These are phyloP conservation scores for Strix uralensis DNA, from an alignment of 2,113 vertebrate genomes.

Conservation along the genomic window DNA sequence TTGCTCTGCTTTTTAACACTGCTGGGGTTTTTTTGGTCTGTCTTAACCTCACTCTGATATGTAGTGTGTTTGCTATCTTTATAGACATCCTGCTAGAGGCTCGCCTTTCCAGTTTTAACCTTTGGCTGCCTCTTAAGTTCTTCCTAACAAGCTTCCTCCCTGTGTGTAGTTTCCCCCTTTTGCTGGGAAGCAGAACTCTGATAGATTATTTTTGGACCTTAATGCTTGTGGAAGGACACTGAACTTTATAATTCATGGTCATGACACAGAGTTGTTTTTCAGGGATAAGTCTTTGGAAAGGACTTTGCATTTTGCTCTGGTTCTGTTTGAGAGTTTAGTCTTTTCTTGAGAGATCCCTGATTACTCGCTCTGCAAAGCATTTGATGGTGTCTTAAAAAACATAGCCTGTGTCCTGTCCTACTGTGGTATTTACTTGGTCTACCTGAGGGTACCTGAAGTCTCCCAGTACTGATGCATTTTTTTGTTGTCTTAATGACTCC, in stretches of 20 bases:
- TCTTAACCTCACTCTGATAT: background rate
- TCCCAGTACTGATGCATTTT: background rate
- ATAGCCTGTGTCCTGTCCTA: background rate
- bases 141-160: conserved; percentile 2
- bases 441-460: background rate
- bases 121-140: conserved; percentile 33
- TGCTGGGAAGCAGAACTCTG: background rate
- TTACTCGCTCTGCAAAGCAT: background rate
- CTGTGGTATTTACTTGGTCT: background rate
- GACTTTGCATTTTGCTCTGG: background rate
- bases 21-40: background rate
- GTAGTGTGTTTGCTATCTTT: conserved; percentile 1
- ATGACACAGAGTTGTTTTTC: background rate
- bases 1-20: background rate
- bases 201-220: conserved; percentile 11
- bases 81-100: conserved; percentile 16
- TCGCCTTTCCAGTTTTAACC: conserved; percentile 15
- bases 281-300: background rate
- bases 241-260: background rate
- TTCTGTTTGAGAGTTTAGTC: background rate
- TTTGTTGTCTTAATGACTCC: background rate
- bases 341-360: background rate
- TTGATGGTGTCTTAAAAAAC: background rate
- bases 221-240: background rate
- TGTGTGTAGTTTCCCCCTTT: background rate